Conservation (phyloP, 2,113 vertebrate genomes). For the Heliornis fulica region DNA sequence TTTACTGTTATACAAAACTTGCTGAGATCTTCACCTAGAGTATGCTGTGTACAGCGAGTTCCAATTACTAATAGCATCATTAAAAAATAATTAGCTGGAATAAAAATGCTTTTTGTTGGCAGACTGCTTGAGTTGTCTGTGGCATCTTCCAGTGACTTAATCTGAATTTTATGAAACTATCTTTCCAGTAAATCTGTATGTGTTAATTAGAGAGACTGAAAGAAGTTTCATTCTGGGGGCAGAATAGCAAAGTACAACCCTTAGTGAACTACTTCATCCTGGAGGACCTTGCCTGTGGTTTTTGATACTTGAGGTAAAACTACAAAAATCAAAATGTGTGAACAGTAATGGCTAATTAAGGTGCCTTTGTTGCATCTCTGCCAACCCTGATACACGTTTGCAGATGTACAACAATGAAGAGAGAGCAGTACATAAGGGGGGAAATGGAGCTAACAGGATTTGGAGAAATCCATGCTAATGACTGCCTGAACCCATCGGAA, state of each 20-base stretch:
- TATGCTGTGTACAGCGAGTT: neutral
- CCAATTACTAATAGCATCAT: constrained; percentile 28
- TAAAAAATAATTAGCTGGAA: constrained; percentile 57
- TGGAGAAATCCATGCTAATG: neutral
- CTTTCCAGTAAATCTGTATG: neutral
- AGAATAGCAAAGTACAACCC: neutral
- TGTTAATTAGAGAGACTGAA: constrained; percentile 8
- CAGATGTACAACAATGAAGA: neutral
- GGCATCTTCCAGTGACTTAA: neutral
- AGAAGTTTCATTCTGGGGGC: neutral
- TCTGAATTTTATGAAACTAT: neutral
- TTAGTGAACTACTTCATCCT: neutral
- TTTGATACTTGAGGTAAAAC: neutral
- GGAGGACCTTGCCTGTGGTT: neutral
- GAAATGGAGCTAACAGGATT: neutral
- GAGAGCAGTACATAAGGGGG: neutral
- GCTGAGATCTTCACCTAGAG: neutral
- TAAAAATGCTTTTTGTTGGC: constrained; percentile 34
- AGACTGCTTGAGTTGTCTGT: neutral
- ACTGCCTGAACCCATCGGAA: neutral
- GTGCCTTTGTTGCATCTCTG: neutral
- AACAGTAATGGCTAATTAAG: constrained; percentile 40
- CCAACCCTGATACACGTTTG: neutral
- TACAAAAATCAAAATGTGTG: neutral
- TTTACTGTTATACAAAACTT: neutral